phyloP scores from a whole-genome alignment of 2,797 vertebrate genomes.

The Danio aesculapii region DNA sequence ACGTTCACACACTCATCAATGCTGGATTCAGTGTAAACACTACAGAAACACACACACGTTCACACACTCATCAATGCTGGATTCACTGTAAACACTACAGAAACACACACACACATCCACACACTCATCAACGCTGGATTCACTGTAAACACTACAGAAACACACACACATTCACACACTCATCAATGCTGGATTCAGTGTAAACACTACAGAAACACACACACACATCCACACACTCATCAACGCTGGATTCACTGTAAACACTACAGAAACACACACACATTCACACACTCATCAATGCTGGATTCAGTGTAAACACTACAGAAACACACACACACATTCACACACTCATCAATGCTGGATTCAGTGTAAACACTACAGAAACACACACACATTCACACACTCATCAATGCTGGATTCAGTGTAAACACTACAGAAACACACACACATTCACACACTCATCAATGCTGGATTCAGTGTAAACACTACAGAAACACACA shows the following conservation, averaged over 20 bases:
- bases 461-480: constrained; percentile 88
- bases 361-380: constrained; percentile 90
- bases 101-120: constrained; percentile 74
- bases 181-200: constrained; percentile 88
- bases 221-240: too few species aligned
- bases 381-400: constrained; percentile 75
- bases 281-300: too few species aligned
- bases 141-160: constrained; percentile 87
- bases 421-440: constrained; percentile 86
- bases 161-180: too few species aligned
- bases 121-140: constrained; percentile 88
- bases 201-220: constrained; percentile 84
- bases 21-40: constrained; percentile 89
- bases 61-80: too few species aligned
- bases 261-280: constrained; percentile 82
- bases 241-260: constrained; percentile 88
- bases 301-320: constrained; percentile 91
- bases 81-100: constrained; percentile 89
- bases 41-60: constrained; percentile 79
- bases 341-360: too few species aligned
- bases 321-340: constrained; percentile 77
- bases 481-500: constrained; percentile 83
- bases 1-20: too few species aligned
- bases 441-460: too few species aligned
- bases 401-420: constrained; percentile 88